Evolutionary conservation across 2,113 vertebrate species (phyloP).

Genomic region (Leiothrix lutea): DNA sequence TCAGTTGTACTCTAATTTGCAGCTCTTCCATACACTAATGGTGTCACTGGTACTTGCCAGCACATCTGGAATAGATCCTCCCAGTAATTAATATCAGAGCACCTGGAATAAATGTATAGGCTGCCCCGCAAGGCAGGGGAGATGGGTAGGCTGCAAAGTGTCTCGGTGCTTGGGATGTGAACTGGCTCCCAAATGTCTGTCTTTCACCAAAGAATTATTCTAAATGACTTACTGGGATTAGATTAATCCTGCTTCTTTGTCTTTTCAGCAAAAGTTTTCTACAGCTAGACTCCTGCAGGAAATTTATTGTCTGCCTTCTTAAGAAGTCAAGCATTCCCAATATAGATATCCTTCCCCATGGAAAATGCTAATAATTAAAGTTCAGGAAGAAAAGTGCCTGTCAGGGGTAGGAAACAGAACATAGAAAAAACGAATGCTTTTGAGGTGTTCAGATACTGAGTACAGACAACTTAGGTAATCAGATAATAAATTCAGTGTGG

Average conservation of each 20-base stretch:
- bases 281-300: not conserved
- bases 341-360: not conserved
- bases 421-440: not conserved
- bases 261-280: not conserved
- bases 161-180: not conserved
- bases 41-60: not conserved
- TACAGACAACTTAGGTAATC: not conserved
- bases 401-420: not conserved
- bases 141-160: rapidly evolving
- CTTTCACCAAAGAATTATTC: not conserved
- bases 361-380: not conserved
- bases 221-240: not conserved
- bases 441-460: not conserved
- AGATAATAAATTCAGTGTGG: not conserved
- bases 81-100: not conserved
- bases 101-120: not conserved
- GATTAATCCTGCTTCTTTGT: not conserved
- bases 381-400: not conserved
- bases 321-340: not conserved
- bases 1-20: not conserved
- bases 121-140: not conserved
- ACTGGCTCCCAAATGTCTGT: not conserved
- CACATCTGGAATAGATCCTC: not conserved
- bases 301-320: not conserved
- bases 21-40: not conserved